Conservation (phyloP, 2,113 vertebrate species). For the Saccopteryx leptura region DNA sequence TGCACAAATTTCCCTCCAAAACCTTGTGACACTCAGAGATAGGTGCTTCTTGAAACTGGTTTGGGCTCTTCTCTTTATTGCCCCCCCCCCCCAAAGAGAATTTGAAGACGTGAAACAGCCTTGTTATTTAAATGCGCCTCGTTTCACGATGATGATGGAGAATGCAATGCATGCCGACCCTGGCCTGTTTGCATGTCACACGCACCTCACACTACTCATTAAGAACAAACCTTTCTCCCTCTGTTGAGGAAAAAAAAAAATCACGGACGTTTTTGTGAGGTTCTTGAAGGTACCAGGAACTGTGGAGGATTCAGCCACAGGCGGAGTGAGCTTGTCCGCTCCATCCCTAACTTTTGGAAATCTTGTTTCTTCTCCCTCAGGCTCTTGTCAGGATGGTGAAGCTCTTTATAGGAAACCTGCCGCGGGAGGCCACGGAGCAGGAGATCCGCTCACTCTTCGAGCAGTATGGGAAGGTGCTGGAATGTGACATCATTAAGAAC, state of each 20-base stretch:
- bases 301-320: not conserved
- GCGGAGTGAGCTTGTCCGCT: not conserved
- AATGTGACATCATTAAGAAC: slow-evolving; percentile 98
- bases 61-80: not conserved
- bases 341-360: slow-evolving; percentile 46
- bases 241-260: not conserved
- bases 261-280: not conserved
- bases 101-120: not conserved
- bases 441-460: slow-evolving; percentile 97
- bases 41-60: not conserved
- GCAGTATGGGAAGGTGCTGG: slow-evolving; percentile 96
- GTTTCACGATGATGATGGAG: not conserved
- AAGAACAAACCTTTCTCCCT: not conserved
- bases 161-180: not conserved
- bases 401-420: slow-evolving; percentile 97
- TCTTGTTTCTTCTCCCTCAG: slow-evolving; percentile 44
- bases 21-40: not conserved
- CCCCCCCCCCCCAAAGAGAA: not conserved
- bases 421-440: slow-evolving; percentile 94
- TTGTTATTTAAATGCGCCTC: not conserved
- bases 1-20: slow-evolving; percentile 81
- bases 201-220: not conserved
- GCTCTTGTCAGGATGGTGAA: slow-evolving; percentile 93
- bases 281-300: not conserved
- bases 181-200: not conserved